These are phyloP conservation scores for Illadopsis cleaveri DNA, from an alignment of 2,113 vertebrate species.

Conservation along the genomic window DNA sequence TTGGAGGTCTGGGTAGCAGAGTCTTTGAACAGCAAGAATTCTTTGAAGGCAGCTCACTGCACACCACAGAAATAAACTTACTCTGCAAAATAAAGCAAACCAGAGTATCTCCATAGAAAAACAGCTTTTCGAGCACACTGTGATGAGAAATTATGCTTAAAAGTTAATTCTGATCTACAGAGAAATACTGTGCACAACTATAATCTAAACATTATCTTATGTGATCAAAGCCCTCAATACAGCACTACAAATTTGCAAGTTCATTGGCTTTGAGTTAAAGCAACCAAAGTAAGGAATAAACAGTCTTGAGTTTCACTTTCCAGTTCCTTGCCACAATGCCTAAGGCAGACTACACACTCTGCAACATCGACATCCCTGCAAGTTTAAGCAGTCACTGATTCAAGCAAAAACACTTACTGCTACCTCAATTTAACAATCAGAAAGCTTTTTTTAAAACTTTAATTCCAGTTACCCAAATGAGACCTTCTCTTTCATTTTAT, in stretches of 20 bases:
- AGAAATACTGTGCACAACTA: background rate
- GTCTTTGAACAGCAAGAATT: background rate
- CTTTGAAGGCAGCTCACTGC: background rate
- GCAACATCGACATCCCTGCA: rapidly evolving
- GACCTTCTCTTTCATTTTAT: background rate
- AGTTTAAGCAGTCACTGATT: background rate
- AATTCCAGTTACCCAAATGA: background rate
- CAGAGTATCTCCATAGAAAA: background rate
- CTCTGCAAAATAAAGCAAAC: background rate
- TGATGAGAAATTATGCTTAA: background rate
- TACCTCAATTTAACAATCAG: background rate
- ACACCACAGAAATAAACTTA: background rate
- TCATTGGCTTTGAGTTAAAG: background rate
- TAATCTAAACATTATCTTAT: background rate
- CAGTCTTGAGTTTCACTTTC: background rate
- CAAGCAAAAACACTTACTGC: rapidly evolving
- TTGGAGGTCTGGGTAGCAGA: background rate
- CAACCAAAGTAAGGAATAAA: background rate
- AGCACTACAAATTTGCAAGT: background rate
- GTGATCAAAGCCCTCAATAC: background rate
- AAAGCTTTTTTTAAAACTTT: background rate
- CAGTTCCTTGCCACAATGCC: background rate
- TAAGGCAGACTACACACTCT: background rate
- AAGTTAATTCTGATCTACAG: background rate
- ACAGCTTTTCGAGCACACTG: background rate